Evolutionary conservation across 2,888 invertebrate species (phyloP).

Genomic region (Morpho helenor): DNA sequence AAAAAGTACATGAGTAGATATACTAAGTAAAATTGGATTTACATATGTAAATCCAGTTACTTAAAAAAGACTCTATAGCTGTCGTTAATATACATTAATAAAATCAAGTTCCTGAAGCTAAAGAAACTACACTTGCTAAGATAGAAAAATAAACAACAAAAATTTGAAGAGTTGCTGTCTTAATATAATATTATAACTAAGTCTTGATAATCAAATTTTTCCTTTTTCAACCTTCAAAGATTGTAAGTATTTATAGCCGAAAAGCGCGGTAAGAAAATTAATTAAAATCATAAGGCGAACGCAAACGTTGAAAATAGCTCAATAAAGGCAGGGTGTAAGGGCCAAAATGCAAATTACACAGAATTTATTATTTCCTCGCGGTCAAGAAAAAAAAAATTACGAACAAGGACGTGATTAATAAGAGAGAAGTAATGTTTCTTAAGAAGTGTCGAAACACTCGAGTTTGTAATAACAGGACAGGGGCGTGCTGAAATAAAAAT

Average conservation of each 20-base stretch:
- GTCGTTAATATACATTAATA: too few species aligned
- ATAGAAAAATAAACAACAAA: too few species aligned
- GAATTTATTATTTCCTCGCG: slow-evolving; percentile 69
- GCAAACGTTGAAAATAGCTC: slow-evolving; percentile 41
- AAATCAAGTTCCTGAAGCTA: too few species aligned
- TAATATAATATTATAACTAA: too few species aligned
- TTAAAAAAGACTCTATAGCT: too few species aligned
- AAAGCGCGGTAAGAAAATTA: slow-evolving; percentile 23
- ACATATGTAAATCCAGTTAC: too few species aligned
- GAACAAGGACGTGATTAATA: slow-evolving; percentile 61
- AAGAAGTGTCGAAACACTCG: slow-evolving; percentile 27
- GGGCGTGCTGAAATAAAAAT: slow-evolving; percentile 21
- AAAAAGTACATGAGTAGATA: too few species aligned
- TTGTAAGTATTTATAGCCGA: slow-evolving; percentile 4
- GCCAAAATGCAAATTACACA: slow-evolving; percentile 67
- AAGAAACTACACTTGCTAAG: too few species aligned
- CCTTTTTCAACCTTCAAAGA: too few species aligned
- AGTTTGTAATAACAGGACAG: slow-evolving; percentile 26
- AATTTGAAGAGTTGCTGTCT: too few species aligned
- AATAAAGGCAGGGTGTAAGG: slow-evolving; percentile 51
- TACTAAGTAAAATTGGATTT: too few species aligned
- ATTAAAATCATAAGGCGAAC: slow-evolving; percentile 32
- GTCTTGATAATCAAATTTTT: too few species aligned
- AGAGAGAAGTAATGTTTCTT: slow-evolving; percentile 37
- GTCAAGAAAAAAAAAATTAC: slow-evolving; percentile 45